Conservation (phyloP, 2,797 vertebrate genomes). For the Argya squamiceps region DNA sequence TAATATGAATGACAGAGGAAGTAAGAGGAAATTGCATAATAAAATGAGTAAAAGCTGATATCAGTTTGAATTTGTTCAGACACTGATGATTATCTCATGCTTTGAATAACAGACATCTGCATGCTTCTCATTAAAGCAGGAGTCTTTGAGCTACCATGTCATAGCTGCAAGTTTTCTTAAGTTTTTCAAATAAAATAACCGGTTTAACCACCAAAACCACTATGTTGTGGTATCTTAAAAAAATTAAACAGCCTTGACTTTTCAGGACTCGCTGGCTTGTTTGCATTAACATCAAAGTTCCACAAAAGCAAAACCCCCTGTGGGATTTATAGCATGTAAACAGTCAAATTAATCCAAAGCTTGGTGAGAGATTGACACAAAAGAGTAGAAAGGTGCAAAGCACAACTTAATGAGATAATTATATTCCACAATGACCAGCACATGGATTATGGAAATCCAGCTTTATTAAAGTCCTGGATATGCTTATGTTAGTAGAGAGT, state of each 20-base stretch:
- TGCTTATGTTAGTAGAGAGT: background rate
- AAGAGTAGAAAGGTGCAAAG: background rate
- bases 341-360: conserved; percentile 20
- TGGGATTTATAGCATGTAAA: conserved; percentile 14
- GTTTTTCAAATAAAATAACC: conserved; percentile 5
- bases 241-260: conserved; percentile 30
- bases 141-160: background rate
- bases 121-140: background rate
- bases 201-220: conserved; percentile 15
- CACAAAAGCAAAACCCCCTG: conserved; percentile 25
- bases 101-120: conserved; percentile 27
- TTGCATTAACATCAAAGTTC: conserved; percentile 58
- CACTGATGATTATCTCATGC: background rate
- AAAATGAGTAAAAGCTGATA: conserved; percentile 27
- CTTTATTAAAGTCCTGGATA: background rate
- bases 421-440: background rate
- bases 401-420: conserved; percentile 35
- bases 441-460: background rate
- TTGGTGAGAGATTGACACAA: background rate
- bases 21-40: conserved; percentile 27
- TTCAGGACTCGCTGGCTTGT: background rate
- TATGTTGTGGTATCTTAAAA: background rate
- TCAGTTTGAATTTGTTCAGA: conserved; percentile 18
- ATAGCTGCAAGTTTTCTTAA: background rate
- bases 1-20: background rate